Conservation (phyloP, 2,113 vertebrate species). For the Platysternon megacephalum region DNA sequence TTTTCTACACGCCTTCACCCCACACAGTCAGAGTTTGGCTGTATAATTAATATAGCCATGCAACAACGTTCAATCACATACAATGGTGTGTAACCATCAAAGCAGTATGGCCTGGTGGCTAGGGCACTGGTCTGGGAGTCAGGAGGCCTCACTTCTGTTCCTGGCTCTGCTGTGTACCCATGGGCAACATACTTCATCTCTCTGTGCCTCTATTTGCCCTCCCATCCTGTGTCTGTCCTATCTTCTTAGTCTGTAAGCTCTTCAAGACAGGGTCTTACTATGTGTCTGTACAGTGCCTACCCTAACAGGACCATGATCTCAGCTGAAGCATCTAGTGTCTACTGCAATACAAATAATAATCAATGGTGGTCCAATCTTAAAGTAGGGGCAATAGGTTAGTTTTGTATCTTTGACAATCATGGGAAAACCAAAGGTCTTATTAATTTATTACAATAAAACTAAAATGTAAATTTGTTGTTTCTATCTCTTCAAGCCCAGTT, state of each 20-base stretch:
- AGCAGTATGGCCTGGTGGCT: not conserved
- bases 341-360: conserved; percentile 53
- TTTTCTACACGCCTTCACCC: not conserved
- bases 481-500: not conserved
- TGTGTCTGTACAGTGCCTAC: not conserved
- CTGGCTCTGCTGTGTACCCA: not conserved
- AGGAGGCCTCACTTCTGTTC: not conserved
- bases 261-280: not conserved
- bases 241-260: not conserved
- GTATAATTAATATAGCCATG: not conserved
- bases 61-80: not conserved
- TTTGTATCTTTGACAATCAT: conserved; percentile 38
- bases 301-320: conserved; percentile 26
- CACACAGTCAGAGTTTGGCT: not conserved
- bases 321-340: conserved; percentile 27
- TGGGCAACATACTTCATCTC: not conserved
- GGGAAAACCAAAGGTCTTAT: conserved; percentile 52
- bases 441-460: conserved; percentile 68
- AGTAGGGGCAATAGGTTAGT: conserved; percentile 48
- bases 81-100: not conserved
- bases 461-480: conserved; percentile 28
- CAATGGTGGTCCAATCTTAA: conserved; percentile 42
- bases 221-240: not conserved
- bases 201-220: not conserved
- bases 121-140: not conserved